Conservation (phyloP, 1,140 invertebrate species). For the Luehdorfia chinensis region DNA sequence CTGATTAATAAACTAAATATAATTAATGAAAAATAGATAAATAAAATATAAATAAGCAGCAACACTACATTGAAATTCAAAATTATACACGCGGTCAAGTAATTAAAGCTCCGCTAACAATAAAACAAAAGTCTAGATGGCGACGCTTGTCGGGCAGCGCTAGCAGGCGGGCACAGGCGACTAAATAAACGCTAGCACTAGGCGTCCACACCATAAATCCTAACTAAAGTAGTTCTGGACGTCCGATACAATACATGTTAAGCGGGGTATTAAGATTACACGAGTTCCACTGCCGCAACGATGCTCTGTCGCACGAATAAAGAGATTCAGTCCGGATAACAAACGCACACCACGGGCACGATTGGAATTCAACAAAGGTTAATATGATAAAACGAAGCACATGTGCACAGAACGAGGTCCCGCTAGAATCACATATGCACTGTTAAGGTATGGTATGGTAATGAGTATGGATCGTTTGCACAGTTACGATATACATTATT, state of each 20-base stretch:
- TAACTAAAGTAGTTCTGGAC: constrained; percentile 1
- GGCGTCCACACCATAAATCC: background rate
- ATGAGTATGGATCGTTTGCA: constrained; percentile 12
- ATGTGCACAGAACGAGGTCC: constrained; percentile 14
- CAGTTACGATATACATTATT: constrained; percentile 16
- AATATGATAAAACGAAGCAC: constrained; percentile 16
- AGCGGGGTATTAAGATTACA: constrained; percentile 5
- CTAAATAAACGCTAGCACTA: background rate
- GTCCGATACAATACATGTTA: constrained; percentile 7
- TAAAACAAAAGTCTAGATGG: constrained; percentile 25
- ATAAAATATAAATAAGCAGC: constrained; percentile 16
- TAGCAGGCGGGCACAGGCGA: background rate
- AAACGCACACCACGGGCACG: constrained; percentile 7
- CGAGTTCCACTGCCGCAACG: background rate
- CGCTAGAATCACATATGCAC: constrained; percentile 15
- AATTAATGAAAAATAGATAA: background rate
- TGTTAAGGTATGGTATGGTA: background rate
- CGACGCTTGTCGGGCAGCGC: background rate
- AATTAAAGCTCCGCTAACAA: constrained; percentile 42
- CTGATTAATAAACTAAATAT: constrained; percentile 9
- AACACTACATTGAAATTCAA: constrained; percentile 29
- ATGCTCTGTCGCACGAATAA: background rate
- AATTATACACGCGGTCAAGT: constrained; percentile 22
- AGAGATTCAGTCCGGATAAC: constrained; percentile 3
- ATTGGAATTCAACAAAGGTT: constrained; percentile 18